Conservation (phyloP, 2,113 vertebrate species). For the Nematolebias whitei region DNA sequence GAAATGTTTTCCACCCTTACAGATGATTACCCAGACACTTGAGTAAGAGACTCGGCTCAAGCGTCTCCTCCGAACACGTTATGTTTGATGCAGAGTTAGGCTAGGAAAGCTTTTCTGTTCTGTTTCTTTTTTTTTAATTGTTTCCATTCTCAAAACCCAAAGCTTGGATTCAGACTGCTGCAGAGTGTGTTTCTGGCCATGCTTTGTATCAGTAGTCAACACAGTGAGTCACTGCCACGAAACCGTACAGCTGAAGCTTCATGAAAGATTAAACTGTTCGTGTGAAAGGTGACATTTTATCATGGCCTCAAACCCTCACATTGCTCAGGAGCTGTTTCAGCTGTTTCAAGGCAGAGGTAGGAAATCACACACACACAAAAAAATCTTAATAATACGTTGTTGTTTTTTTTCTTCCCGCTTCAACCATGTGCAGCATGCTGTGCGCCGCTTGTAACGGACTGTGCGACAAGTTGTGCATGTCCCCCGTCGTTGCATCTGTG, state of each 20-base stretch:
- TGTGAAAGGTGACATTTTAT: constrained; percentile 59
- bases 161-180: constrained; percentile 33
- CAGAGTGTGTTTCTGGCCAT: constrained; percentile 44
- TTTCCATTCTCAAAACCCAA: constrained; percentile 41
- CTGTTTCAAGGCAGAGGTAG: constrained; percentile 21
- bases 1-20: constrained; percentile 19
- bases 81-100: constrained; percentile 21
- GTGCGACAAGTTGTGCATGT: constrained; percentile 91
- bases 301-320: constrained; percentile 40
- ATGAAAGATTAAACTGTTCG: constrained; percentile 57
- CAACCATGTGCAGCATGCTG: constrained; percentile 84
- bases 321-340: constrained; percentile 46
- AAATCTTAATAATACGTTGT: too few relatives aligned
- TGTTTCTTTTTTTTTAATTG: constrained; percentile 13
- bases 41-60: constrained; percentile 8
- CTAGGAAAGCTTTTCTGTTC: constrained; percentile 11
- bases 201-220: constrained; percentile 61
- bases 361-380: too few relatives aligned
- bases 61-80: constrained; percentile 4
- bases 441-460: constrained; percentile 93
- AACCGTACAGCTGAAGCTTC: constrained; percentile 58
- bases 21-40: constrained; percentile 15
- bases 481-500: constrained; percentile 89
- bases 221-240: constrained; percentile 61
- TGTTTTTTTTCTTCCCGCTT: constrained; percentile 3